Percentiles rank a stretch among this genome's conserved stretches.
phyloP scores from a whole-genome alignment of 2,888 invertebrate genomes.

The Antheraea yamamai region DNA sequence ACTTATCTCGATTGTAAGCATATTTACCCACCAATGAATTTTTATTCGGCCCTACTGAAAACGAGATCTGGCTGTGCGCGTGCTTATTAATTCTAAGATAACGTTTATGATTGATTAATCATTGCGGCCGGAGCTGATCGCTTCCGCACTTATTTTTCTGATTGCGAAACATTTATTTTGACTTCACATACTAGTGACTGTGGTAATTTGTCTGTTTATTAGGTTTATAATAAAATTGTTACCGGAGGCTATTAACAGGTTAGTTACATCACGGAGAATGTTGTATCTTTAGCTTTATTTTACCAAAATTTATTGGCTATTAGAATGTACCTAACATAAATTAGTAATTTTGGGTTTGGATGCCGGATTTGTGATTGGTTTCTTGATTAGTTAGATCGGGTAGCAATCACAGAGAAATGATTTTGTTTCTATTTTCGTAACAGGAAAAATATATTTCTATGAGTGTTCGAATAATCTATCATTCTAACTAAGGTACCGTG shows the following conservation, averaged over 20 bases:
- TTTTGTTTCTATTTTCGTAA: constrained; percentile 1
- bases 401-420: constrained; percentile 1
- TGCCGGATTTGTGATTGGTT: constrained; percentile 15
- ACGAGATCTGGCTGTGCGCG: constrained; percentile 16
- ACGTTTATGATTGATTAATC: constrained; percentile 71
- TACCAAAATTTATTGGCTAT: constrained; percentile 20
- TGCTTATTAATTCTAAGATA: constrained; percentile 55
- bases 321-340: constrained; percentile 21
- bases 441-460: not conserved
- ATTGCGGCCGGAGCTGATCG: constrained; percentile 62
- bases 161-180: constrained; percentile 57
- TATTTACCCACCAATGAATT: not conserved
- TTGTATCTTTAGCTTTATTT: constrained; percentile 21
- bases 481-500: not conserved
- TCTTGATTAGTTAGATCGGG: constrained; percentile 16
- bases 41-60: not conserved
- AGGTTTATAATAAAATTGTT: constrained; percentile 33
- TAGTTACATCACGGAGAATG: constrained; percentile 22
- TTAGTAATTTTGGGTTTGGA: constrained; percentile 17
- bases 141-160: constrained; percentile 66
- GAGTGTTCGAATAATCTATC: not conserved
- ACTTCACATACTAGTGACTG: constrained; percentile 32
- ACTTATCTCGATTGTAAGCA: constrained; percentile 1
- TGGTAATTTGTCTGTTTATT: constrained; percentile 39
- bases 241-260: constrained; percentile 30